phyloP scores from a whole-genome alignment of 1,140 invertebrate species.

The Drosophila sturtevanti region DNA sequence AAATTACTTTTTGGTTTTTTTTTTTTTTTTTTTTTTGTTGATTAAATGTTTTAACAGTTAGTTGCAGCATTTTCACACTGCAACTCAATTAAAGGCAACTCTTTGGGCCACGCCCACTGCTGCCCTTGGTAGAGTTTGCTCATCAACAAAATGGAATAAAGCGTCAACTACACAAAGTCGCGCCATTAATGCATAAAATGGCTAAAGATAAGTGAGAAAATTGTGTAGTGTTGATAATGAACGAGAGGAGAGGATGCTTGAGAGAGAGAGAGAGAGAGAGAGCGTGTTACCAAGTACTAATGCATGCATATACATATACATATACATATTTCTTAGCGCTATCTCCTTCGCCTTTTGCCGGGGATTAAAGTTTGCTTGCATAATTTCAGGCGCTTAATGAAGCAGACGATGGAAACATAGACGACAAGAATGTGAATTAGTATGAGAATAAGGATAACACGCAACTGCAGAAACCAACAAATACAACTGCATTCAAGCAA shows the following conservation, averaged over 20 bases:
- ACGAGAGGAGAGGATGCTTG: not conserved
- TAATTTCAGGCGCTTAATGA: constrained; percentile 68
- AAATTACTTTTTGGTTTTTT: not conserved
- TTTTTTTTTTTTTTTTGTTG: not conserved
- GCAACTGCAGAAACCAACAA: not conserved
- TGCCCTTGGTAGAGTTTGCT: not conserved
- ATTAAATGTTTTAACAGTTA: constrained; percentile 5
- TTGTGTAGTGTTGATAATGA: not conserved
- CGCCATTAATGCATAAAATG: constrained; percentile 71
- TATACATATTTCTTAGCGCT: constrained; percentile 27
- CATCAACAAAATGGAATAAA: not conserved
- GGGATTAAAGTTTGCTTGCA: constrained; percentile 71
- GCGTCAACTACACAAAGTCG: constrained; percentile 48
- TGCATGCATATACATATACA: constrained; percentile 39
- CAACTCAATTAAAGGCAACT: constrained; percentile 38
- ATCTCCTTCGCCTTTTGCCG: constrained; percentile 40
- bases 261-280: not conserved
- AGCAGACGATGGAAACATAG: constrained; percentile 24
- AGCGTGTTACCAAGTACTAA: not conserved
- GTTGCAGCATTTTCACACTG: constrained; percentile 20
- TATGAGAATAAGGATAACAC: not conserved
- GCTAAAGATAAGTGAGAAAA: constrained; percentile 51
- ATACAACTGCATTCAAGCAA: not conserved
- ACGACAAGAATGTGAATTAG: not conserved
- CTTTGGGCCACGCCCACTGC: constrained; percentile 23